Percentiles rank a stretch among this genome's conserved stretches.
These are phyloP conservation scores for Stomatorhinus walkeri DNA, from an alignment of 2,797 vertebrate genomes.

Conservation along the genomic window DNA sequence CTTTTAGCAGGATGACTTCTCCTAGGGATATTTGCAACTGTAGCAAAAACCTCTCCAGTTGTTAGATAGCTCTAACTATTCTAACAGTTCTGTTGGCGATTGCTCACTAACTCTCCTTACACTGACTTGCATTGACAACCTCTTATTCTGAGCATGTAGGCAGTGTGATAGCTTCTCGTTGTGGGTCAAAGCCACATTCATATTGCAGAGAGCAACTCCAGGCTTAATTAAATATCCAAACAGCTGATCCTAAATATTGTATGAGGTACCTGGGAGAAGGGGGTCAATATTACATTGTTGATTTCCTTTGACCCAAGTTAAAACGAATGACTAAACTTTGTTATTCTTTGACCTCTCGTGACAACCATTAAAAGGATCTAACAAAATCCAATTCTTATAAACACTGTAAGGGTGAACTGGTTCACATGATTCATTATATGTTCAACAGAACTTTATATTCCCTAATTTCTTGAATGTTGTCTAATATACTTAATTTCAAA, in stretches of 20 bases:
- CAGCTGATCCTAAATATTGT: background rate
- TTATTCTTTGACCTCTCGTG: background rate
- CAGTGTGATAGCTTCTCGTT: background rate
- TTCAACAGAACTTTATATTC: background rate
- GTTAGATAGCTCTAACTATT: background rate
- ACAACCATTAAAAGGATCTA: background rate
- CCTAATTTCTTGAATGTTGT: background rate
- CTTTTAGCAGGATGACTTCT: background rate
- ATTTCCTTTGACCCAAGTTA: background rate
- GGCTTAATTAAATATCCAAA: background rate
- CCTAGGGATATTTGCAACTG: background rate
- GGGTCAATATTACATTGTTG: background rate
- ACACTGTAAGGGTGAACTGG: background rate
- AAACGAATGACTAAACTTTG: background rate
- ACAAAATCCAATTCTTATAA: background rate
- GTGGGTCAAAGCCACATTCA: background rate
- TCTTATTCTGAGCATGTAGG: background rate
- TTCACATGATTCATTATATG: background rate
- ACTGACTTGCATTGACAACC: background rate
- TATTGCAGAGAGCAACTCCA: background rate
- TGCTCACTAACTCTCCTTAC: background rate
- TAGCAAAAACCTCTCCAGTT: background rate
- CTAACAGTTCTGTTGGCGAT: background rate
- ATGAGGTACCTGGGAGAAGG: background rate
- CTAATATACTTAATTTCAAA: background rate